Percentiles rank a stretch among this genome's conserved stretches.
phyloP scores from a whole-genome alignment of 2,113 vertebrate species.

The Panurus biarmicus region DNA sequence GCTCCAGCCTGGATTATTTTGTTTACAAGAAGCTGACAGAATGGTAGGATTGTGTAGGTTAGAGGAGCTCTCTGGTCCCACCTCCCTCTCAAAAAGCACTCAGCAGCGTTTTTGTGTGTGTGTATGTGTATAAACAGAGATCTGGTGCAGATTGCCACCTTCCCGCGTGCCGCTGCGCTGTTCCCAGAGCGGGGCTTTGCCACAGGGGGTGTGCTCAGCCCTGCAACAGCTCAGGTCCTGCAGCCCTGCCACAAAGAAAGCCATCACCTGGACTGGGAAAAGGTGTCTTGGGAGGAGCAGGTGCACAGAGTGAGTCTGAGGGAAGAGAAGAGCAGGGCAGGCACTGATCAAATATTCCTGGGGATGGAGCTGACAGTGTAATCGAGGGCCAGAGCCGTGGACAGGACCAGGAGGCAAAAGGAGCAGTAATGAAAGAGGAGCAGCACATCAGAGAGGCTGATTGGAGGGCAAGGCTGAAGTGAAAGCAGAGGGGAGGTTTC shows the following conservation, averaged over 20 bases:
- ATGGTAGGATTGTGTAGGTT: neutral
- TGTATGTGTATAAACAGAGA: neutral
- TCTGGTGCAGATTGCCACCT: neutral
- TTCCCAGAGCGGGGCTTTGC: neutral
- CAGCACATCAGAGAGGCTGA: neutral
- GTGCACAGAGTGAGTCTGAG: neutral
- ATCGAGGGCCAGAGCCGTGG: neutral
- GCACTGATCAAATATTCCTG: neutral
- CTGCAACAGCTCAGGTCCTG: rapidly evolving
- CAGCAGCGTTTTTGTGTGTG: neutral
- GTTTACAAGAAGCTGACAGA: neutral
- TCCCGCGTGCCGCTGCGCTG: neutral
- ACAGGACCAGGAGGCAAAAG: neutral
- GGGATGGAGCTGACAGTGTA: rapidly evolving
- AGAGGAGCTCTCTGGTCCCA: neutral
- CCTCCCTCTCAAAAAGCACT: neutral
- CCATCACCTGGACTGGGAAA: neutral
- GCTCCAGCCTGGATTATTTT: neutral
- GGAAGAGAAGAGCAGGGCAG: neutral
- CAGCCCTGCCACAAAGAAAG: neutral
- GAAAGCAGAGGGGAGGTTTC: neutral
- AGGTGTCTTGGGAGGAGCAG: neutral
- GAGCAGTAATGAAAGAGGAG: neutral
- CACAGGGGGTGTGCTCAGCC: neutral
- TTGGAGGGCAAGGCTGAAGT: neutral